Percentiles rank a stretch among this genome's conserved stretches.
Evolutionary conservation across 2,113 vertebrate species (phyloP).

Genomic region (Pyrgilauda ruficollis): DNA sequence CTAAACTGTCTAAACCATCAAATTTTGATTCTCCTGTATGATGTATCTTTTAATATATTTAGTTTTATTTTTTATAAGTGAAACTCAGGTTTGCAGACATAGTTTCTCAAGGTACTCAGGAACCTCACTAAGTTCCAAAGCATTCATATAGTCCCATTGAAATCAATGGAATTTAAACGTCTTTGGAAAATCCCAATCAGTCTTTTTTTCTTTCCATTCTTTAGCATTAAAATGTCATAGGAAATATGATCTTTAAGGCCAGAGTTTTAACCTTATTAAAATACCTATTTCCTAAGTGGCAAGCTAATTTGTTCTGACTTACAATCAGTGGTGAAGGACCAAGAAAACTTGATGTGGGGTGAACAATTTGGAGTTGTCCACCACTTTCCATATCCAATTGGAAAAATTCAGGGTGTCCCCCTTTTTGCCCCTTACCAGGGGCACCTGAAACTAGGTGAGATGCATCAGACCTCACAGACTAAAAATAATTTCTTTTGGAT

Average conservation of each 20-base stretch:
- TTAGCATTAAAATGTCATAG: not conserved
- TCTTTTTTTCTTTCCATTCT: not conserved
- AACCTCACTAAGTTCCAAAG: not conserved
- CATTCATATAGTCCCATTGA: not conserved
- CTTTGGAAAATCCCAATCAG: not conserved
- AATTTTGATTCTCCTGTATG: not conserved
- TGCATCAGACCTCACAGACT: not conserved
- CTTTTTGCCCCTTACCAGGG: not conserved
- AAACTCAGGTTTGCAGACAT: not conserved
- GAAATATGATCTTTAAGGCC: not conserved
- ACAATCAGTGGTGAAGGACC: not conserved
- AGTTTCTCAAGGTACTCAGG: not conserved
- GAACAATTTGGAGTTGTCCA: not conserved
- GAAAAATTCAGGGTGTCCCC: not conserved
- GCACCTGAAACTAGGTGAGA: not conserved
- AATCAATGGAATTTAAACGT: not conserved
- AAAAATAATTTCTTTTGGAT: not conserved
- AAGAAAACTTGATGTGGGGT: not conserved
- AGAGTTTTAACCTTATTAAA: not conserved
- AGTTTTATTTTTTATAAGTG: not conserved
- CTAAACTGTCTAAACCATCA: not conserved
- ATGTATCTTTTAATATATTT: not conserved
- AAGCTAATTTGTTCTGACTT: not conserved
- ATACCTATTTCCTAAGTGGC: not conserved
- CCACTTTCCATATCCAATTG: not conserved